Base-by-base conservation (phyloP, 2,797 vertebrate species). In the Rhinoraja longicauda region DNA sequence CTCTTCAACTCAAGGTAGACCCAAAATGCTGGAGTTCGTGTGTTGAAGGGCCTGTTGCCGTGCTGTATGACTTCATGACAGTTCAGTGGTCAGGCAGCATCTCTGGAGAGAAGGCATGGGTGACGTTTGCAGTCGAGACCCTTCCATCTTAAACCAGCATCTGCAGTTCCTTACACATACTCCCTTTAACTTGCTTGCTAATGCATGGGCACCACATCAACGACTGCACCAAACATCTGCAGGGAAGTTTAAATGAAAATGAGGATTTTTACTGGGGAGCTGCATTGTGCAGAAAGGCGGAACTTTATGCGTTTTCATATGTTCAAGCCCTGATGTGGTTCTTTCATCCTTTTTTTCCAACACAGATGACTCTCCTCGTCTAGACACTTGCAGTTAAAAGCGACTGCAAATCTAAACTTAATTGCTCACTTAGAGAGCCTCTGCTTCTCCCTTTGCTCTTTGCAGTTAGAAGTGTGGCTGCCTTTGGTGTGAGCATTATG, bases 201-300 rank as follows among this genome's bases (percentile, higher is more conserved):
- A 67, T 67, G 59, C 15, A 88, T 24, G 62, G 19, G 0, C n/a
- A 4, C 29, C 10, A 19, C 17, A 10, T 36, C n/a, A 36, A 24
- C 62, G 59, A 88, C 17, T 36, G 17, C n/a, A 88, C 45, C 45
- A 6, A 17, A 88, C 84, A 67, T 67, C 19, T 88, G n/a, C 21
- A 24, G n/a, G 84, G 19, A 17, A 21, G 64, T 67, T 88, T 88
- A 88, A 88, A 67, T 88, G 84, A 17, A 88, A 88, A 67, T 88
- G n/a, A 67, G 17, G n/a, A 88, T 67, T 88, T 88, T 59, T 53
- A 32, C 57, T 62, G 4, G 57, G 59, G 82, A 64, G n/a, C 1
- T 32, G 59, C 82, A 86, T 88, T 67, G 59, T 15, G 67, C 10
- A 88, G 64, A 2, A 36, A 67, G 62, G 8, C 4, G 32, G 62